Base-by-base conservation (phyloP, 53 echinoderm and acorn worm species). In the Actinopyga echinites region DNA sequence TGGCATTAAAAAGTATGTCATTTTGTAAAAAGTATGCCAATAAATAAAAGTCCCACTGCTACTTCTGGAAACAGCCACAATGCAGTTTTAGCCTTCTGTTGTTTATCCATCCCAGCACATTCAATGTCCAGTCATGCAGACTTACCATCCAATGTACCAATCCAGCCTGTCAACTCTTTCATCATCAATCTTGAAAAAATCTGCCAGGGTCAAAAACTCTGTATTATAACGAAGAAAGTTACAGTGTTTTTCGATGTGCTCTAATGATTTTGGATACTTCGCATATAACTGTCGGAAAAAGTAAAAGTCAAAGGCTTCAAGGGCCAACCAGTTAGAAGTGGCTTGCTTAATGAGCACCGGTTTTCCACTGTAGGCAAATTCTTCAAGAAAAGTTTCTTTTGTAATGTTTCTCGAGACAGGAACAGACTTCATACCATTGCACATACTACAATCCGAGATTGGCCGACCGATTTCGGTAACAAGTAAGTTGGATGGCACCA, bases 141-240 rank as follows among this genome's bases (percentile, higher is more conserved):
- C 95, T 93, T 79, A 95, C 95, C 95, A 95, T 30, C 95, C 95
- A 45, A 95, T 81, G 79, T 95, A 95, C 95, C 95, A 95, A 34
- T 84, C 74, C 36, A 91, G 82, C 12, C 85, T 90, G 0, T 79
- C 83, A 1, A 91, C 89, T 62, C 85, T 88, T 1, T 93, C 91
- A 43, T 88, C 85, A 19, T 91, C 86, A 87, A 95, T 95, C 57
- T 90, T 74, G 9, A 95, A 83, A 30, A 93, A 91, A 22, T 95
- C 91, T 29, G 73, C 64, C 2, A 95, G 73, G 1, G 91, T 83
- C 2, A 45, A 28, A 68, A 95, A 93, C 31, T 93, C 91, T 3
- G 95, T 91, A 37, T 87, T 87, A 69, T 95, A 95, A 9, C 89
- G 91, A 35, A 95, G 91, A 55, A 95, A 95, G 80, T 91, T 87